Base-by-base conservation (phyloP, 2,888 invertebrate species). In the Ceraclea dissimilis region DNA sequence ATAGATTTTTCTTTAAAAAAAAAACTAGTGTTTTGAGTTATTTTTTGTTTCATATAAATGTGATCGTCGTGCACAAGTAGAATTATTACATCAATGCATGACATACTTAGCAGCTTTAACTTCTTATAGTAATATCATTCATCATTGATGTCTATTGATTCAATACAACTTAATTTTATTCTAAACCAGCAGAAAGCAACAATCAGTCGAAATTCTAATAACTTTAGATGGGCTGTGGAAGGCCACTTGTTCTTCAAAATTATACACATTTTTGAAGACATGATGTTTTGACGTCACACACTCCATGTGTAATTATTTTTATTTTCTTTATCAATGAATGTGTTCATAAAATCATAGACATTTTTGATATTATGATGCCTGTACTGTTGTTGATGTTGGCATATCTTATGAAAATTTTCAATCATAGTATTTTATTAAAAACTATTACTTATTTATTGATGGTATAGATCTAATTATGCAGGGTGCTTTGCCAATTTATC, bases 401-500 rank as follows among this genome's bases (percentile, higher is more conserved):
- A 53, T 33, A 47, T 58, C 51, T 58, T 51, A 51, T 54, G 51
- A 54, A 26, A 46, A 21, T 51, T n/a, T 57, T 53, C 49, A 26
- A 26, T 26, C 26, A 26, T 34, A 51, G 19, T 22, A 39, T 17
- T 44, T 34, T 33, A 54, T 54, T 20, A 33, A 49, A 19, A 26
- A 49, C 49, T 18, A 17, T 54, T 21, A 44, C 47, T 20, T 54
- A 56, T 57, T 56, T 58, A 53, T 50, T 57, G 34, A 52, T 52
- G 48, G 33, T 22, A 34, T 57, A 61, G 57, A 52, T 51, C 48
- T 59, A 57, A 54, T 59, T 16, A 59, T 61, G 59, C 61, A 59
- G 61, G 61, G 61, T 61, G 61, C 61, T 61, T 61, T 59, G 61
- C 61, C 61, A 61, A 61, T 53, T 57, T 56, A 51, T 51, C 49